Evolutionary conservation across 1,140 invertebrate species (phyloP).

Genomic region (Macrosteles quadrilineatus): DNA sequence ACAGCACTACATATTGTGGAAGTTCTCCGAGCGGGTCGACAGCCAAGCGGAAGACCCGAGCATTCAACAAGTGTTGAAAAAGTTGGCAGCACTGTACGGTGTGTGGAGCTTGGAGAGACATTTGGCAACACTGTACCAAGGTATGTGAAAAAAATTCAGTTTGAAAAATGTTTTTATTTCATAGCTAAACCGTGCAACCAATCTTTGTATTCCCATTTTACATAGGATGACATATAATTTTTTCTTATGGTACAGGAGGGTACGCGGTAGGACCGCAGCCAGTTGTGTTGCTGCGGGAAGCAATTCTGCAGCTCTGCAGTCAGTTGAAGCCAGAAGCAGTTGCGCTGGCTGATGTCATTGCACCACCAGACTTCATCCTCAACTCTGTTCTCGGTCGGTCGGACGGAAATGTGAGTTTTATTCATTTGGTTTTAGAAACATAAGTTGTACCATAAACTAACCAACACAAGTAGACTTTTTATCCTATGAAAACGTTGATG

Average conservation of each 20-base stretch:
- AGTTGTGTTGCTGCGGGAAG: constrained; percentile 50
- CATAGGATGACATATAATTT: too few species aligned
- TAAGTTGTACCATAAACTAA: too few species aligned
- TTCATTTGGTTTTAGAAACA: too few species aligned
- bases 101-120: constrained; percentile 73
- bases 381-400: constrained; percentile 77
- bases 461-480: too few species aligned
- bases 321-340: constrained; percentile 71
- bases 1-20: constrained; percentile 41
- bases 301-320: constrained; percentile 61
- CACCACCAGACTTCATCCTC: constrained; percentile 84
- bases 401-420: constrained; percentile 73
- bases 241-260: too few species aligned
- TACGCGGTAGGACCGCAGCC: constrained; percentile 47
- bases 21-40: constrained; percentile 38
- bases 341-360: constrained; percentile 75
- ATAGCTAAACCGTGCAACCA: too few species aligned
- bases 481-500: too few species aligned
- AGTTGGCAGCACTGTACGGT: constrained; percentile 70
- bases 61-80: constrained; percentile 59
- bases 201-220: too few species aligned
- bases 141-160: too few species aligned
- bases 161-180: too few species aligned
- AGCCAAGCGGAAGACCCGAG: constrained; percentile 41
- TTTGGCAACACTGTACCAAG: constrained; percentile 72